phyloP scores from a whole-genome alignment of 2,888 invertebrate genomes.

The Carterocephalus palaemon region DNA sequence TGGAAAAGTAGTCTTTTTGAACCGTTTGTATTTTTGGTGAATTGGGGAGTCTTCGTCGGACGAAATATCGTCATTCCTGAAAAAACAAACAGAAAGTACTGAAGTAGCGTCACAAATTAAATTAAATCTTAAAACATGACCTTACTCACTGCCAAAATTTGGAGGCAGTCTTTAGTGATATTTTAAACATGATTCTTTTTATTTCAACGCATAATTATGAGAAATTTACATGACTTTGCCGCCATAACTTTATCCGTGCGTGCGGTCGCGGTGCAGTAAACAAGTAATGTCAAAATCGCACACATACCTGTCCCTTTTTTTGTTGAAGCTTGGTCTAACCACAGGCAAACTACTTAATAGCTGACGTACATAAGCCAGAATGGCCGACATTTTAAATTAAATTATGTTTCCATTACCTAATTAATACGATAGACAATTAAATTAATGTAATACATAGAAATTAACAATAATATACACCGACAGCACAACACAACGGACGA shows the following conservation, averaged over 20 bases:
- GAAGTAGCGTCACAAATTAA: background rate
- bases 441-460: conserved; percentile 34
- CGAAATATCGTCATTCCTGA: conserved; percentile 61
- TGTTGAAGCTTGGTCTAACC: conserved; percentile 55
- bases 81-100: conserved; percentile 39
- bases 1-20: conserved; percentile 58
- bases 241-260: conserved; percentile 70
- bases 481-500: no score
- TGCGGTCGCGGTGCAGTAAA: conserved; percentile 73
- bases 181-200: conserved; percentile 50
- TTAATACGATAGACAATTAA: conserved; percentile 27
- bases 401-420: conserved; percentile 62
- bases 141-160: conserved; percentile 67
- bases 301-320: conserved; percentile 72
- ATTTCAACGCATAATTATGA: conserved; percentile 29
- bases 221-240: conserved; percentile 59
- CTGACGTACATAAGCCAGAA: conserved; percentile 64
- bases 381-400: conserved; percentile 63
- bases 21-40: conserved; percentile 58
- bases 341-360: conserved; percentile 56
- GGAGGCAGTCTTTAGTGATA: conserved; percentile 58
- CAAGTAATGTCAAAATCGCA: conserved; percentile 56
- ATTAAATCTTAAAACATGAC: background rate
- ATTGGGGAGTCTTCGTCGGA: conserved; percentile 65
- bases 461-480: no score